phyloP scores from a whole-genome alignment of 1,140 invertebrate species.

The Hydropsyche tenuis region DNA sequence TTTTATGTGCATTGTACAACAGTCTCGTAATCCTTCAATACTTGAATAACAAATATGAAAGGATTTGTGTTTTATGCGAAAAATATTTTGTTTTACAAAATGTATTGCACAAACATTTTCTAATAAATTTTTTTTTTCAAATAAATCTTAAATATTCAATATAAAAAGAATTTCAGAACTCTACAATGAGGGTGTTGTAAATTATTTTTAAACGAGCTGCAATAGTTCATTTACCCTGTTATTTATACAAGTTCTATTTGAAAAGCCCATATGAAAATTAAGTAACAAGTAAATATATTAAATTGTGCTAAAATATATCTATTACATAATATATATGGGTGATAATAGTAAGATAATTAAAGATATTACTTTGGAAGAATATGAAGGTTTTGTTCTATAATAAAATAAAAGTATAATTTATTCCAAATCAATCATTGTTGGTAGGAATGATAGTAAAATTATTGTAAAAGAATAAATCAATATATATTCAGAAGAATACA shows the following conservation, averaged over 20 bases:
- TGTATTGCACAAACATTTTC: too few relatives aligned
- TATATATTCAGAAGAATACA: too few relatives aligned
- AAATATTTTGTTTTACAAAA: constrained; percentile 46
- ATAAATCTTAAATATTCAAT: not conserved
- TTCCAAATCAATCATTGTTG: constrained; percentile 53
- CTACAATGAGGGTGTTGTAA: too few relatives aligned
- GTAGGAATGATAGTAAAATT: not conserved
- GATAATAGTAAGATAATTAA: not conserved
- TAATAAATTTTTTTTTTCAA: too few relatives aligned
- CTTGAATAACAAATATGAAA: too few relatives aligned
- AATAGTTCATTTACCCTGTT: not conserved
- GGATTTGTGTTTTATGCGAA: constrained; percentile 31
- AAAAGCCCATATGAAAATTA: too few relatives aligned
- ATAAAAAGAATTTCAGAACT: not conserved
- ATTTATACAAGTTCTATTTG: not conserved
- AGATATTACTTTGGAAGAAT: too few relatives aligned
- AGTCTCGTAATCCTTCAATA: constrained; percentile 10
- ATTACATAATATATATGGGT: not conserved
- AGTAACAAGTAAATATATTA: not conserved
- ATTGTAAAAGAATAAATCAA: not conserved
- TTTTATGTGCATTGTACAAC: not conserved
- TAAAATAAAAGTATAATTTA: constrained; percentile 33
- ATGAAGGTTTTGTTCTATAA: too few relatives aligned
- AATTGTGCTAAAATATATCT: constrained; percentile 1
- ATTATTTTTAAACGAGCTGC: too few relatives aligned